These are phyloP conservation scores for Onchidella celtica DNA, from an alignment of 2,888 invertebrate species.

Conservation along the genomic window DNA sequence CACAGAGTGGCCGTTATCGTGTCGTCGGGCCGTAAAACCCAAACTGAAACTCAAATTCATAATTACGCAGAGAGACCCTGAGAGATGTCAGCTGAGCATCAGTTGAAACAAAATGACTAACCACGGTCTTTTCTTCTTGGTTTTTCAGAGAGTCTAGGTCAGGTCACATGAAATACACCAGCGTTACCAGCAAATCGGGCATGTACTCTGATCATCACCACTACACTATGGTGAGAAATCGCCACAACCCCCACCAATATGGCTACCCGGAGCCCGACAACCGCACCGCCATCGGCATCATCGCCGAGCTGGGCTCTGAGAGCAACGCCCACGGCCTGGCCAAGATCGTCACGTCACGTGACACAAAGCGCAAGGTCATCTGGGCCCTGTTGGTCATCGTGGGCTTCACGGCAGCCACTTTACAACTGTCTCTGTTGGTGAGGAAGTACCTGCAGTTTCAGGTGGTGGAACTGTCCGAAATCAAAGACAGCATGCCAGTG, in stretches of 20 bases:
- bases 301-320: constrained; percentile 72
- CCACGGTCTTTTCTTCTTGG: too few relatives aligned
- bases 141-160: constrained; percentile 62
- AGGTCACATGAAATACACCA: constrained; percentile 66
- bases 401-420: constrained; percentile 74
- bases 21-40: too few relatives aligned
- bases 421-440: constrained; percentile 73
- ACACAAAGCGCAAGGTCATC: constrained; percentile 72
- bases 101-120: too few relatives aligned
- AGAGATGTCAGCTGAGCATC: too few relatives aligned
- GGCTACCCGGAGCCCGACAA: constrained; percentile 31
- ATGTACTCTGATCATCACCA: constrained; percentile 53
- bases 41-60: too few relatives aligned
- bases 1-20: too few relatives aligned
- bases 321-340: constrained; percentile 75
- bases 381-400: constrained; percentile 74
- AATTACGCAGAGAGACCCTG: too few relatives aligned
- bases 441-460: constrained; percentile 71
- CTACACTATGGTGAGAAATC: constrained; percentile 45
- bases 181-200: constrained; percentile 59
- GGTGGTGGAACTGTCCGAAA: constrained; percentile 73
- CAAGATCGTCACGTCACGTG: constrained; percentile 69
- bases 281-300: constrained; percentile 61
- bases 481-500: constrained; percentile 74
- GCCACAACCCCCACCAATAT: constrained; percentile 23